Base-by-base conservation (phyloP, 2,888 invertebrate species). In the Lacanobia wlatinum region DNA sequence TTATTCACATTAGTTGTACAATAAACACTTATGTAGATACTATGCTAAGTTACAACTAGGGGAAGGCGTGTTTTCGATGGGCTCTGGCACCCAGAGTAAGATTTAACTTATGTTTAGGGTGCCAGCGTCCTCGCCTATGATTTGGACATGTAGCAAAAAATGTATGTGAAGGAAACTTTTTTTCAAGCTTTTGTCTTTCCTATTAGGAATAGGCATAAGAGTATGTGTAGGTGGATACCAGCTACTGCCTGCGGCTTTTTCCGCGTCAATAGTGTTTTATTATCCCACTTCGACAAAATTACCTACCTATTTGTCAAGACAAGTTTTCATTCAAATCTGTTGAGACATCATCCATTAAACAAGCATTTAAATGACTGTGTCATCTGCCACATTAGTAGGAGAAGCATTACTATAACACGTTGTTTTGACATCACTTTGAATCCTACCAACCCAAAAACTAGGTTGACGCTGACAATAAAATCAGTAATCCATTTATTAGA, bases 401-500 rank as follows among this genome's bases (percentile, higher is more conserved):
- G 10, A 21, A 53, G 23, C 14, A 10, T 43, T 18, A 60, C 21
- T 23, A n/a, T 23, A 60, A 60, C 40, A 46, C 16, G 23, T 60
- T 40, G 10, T 16, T 48, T 66, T 40, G 12, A 18, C 34, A n/a
- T 48, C 21, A 34, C 38, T 52, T 59, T 6, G 10, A 60, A 70
- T 28, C 14, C 55, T 38, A 52, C 28, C 58, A 53, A 63, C 62
- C 52, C 48, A 66, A 46, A 53, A 52, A 58, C 61, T 28, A 58
- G 61, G 28, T 76, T 82, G 73, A 72, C 66, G 53, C 46, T 78
- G 55, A 81, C 68, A 81, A 79, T 74, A 74, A 79, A 81, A 83
- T 74, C 53, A 71, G 71, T 79, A 81, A 81, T 83, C 66, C 63
- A 55, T 79, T 78, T 81, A 82, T 82, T 79, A 83, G 87, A 87